Conservation (phyloP, 2,113 vertebrate genomes). For the Nannospalax galili region DNA sequence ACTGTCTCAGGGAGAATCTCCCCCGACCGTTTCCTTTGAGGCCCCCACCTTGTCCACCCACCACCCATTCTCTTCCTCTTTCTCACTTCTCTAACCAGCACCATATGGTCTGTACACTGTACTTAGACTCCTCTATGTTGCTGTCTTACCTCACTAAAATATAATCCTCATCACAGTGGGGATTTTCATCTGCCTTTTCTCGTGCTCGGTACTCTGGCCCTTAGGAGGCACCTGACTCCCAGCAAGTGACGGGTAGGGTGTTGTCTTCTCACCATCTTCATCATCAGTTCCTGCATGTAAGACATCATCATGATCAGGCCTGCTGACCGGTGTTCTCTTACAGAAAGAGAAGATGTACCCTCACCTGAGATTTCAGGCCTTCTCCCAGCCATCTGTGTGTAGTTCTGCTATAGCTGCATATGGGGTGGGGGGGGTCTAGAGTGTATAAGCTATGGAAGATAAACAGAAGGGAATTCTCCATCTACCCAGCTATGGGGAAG, state of each 20-base stretch:
- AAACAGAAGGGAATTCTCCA: background rate
- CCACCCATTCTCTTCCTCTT: too few relatives aligned
- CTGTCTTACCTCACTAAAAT: background rate
- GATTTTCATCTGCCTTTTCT: background rate
- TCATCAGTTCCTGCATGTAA: too few relatives aligned
- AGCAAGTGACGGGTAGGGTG: background rate
- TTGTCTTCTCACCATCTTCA: background rate
- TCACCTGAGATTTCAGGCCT: background rate
- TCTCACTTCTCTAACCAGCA: background rate
- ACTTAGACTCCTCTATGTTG: background rate
- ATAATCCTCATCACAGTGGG: background rate
- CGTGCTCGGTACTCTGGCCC: background rate
- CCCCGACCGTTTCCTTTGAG: background rate
- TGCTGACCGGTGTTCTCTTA: too few relatives aligned
- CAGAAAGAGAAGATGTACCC: too few relatives aligned
- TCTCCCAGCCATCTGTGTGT: background rate
- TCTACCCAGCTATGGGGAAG: background rate
- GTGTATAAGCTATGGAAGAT: background rate
- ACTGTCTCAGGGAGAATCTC: background rate
- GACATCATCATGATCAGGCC: background rate
- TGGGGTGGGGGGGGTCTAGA: background rate
- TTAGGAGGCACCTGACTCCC: background rate
- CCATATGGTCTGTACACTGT: background rate
- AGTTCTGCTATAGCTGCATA: too few relatives aligned
- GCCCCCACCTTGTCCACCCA: background rate